Percentiles rank a stretch among this genome's conserved stretches.
Conservation (phyloP, 2,797 vertebrate species). For the Pyrocephalus nanus region DNA sequence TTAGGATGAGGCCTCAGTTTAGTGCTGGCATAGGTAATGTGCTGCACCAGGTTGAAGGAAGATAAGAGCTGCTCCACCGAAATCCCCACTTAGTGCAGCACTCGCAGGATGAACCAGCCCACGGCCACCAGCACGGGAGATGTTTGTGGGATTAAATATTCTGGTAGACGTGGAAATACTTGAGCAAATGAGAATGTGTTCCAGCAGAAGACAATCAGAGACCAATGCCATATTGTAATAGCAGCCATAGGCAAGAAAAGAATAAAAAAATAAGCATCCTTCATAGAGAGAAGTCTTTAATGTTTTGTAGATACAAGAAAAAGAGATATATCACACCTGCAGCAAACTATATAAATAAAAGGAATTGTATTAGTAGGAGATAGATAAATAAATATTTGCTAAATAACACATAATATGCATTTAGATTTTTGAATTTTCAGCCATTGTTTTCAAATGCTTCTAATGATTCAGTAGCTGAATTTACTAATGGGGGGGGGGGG, state of each 20-base stretch:
- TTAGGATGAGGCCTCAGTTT: neutral
- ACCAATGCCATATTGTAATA: neutral
- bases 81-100: neutral
- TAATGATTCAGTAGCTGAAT: neutral
- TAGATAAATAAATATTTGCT: conserved; percentile 37
- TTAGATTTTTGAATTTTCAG: neutral
- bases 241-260: conserved; percentile 7
- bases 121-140: neutral
- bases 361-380: neutral
- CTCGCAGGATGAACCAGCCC: neutral
- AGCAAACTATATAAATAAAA: neutral
- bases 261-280: neutral
- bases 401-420: neutral
- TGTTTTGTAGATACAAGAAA: neutral
- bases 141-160: neutral
- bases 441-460: neutral
- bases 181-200: neutral
- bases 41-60: neutral
- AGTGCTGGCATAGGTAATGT: neutral
- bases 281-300: neutral
- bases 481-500: neutral
- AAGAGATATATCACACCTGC: neutral
- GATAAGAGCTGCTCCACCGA: neutral
- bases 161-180: neutral
- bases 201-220: neutral